Percentiles rank a stretch among this genome's conserved stretches.
These are phyloP conservation scores for Halcyon smyrnensis DNA, from an alignment of 2,797 vertebrate genomes.

Conservation along the genomic window DNA sequence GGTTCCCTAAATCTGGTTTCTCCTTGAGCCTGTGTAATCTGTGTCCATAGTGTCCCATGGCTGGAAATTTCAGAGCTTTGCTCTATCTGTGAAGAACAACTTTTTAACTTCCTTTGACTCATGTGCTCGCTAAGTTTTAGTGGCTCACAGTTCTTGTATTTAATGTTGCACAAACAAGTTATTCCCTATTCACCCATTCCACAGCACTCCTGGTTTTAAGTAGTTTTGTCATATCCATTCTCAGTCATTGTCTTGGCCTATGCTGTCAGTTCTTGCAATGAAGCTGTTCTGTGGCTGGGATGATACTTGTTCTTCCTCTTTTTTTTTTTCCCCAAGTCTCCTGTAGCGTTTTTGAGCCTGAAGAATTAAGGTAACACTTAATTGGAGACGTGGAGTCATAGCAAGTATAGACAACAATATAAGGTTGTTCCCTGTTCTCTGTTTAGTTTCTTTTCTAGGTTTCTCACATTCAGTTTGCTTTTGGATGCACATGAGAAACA, in stretches of 20 bases:
- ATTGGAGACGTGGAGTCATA: background rate
- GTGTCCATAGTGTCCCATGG: background rate
- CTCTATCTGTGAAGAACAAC: background rate
- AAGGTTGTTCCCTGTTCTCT: background rate
- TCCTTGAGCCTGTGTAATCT: background rate
- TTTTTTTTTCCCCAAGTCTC: background rate
- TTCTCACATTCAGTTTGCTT: background rate
- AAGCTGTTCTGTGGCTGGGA: background rate
- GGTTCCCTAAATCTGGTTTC: background rate
- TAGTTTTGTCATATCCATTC: background rate
- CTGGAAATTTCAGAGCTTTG: background rate
- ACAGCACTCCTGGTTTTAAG: background rate
- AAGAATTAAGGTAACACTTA: background rate
- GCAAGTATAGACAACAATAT: background rate
- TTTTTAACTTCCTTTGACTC: background rate
- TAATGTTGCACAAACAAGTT: background rate
- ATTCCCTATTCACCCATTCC: background rate
- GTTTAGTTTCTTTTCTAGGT: background rate
- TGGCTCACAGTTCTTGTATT: background rate
- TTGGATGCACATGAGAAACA: background rate
- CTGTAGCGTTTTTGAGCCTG: background rate
- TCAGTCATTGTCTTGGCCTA: background rate
- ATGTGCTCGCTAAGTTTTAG: background rate
- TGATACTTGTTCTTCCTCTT: background rate
- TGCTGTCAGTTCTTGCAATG: background rate